phyloP scores from a whole-genome alignment of 2,113 vertebrate species.

The Platichthys stellatus region DNA sequence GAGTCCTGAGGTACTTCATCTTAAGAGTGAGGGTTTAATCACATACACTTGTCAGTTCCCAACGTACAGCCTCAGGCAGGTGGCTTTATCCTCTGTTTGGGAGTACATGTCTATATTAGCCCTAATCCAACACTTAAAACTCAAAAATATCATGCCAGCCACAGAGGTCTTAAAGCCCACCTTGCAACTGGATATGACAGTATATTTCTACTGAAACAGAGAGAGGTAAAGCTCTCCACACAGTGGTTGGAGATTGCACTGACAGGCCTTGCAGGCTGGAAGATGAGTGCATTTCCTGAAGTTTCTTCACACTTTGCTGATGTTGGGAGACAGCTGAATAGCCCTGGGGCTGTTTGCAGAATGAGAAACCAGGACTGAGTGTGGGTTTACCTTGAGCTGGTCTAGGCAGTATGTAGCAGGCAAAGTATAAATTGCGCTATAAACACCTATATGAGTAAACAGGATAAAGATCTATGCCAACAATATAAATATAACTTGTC shows the following conservation, averaged over 20 bases:
- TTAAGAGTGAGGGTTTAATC: conserved; percentile 47
- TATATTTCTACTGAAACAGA: conserved; percentile 37
- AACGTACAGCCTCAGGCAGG: conserved; percentile 41
- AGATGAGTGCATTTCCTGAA: conserved; percentile 52
- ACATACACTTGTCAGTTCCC: conserved; percentile 57
- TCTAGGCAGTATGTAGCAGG: conserved; percentile 5
- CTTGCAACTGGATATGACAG: conserved; percentile 15
- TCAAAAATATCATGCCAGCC: conserved; percentile 13
- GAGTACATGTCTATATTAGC: conserved; percentile 24
- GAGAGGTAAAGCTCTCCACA: conserved; percentile 23
- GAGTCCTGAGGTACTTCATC: conserved; percentile 31
- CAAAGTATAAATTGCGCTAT: conserved; percentile 4
- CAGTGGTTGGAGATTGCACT: conserved; percentile 50
- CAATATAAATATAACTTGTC: neutral
- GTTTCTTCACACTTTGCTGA: conserved; percentile 63
- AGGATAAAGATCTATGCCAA: neutral
- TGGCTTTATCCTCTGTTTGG: conserved; percentile 38
- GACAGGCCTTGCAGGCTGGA: conserved; percentile 57
- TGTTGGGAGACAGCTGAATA: conserved; percentile 57
- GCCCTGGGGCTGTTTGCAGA: conserved; percentile 49
- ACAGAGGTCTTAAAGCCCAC: conserved; percentile 19
- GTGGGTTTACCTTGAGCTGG: conserved; percentile 40
- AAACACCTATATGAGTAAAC: conserved; percentile 7
- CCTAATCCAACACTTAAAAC: conserved; percentile 12
- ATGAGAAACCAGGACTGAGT: conserved; percentile 31